phyloP scores from a whole-genome alignment of 2,113 vertebrate species.

The Albula goreensis region DNA sequence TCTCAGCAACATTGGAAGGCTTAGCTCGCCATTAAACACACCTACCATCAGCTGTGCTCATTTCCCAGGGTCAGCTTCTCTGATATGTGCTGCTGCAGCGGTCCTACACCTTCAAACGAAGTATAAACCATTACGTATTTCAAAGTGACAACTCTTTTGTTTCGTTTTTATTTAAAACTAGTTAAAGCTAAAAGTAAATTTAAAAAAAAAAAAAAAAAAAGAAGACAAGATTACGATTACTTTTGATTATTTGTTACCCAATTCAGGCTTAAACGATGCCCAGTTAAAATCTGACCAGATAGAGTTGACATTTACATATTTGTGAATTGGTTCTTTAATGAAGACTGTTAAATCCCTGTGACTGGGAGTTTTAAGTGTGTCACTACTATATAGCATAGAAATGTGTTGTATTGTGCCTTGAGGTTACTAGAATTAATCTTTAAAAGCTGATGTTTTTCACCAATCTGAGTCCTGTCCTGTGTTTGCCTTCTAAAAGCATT shows the following conservation, averaged over 20 bases:
- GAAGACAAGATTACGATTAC: constrained; percentile 2
- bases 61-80: neutral
- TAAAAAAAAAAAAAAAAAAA: neutral
- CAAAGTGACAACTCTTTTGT: neutral
- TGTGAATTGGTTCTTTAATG: constrained; percentile 13
- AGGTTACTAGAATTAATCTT: constrained; percentile 56
- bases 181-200: neutral
- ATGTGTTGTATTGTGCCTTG: constrained; percentile 55
- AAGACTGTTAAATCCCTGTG: constrained; percentile 31
- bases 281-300: constrained; percentile 29
- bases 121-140: constrained; percentile 1
- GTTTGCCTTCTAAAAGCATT: constrained; percentile 54
- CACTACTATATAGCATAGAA: constrained; percentile 52
- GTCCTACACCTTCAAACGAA: neutral
- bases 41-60: neutral
- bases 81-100: neutral
- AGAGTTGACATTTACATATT: constrained; percentile 11
- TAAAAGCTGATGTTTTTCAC: constrained; percentile 56
- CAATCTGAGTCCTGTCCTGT: constrained; percentile 49
- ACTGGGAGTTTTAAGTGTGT: constrained; percentile 24
- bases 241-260: constrained; percentile 21
- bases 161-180: neutral
- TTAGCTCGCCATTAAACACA: neutral
- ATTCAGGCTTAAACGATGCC: constrained; percentile 29
- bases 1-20: neutral